A percentile compares a stretch with the other conserved stretches of the same genome.
phyloP scores from a whole-genome alignment of 2,888 invertebrate genomes.

The Cenopis cana region DNA sequence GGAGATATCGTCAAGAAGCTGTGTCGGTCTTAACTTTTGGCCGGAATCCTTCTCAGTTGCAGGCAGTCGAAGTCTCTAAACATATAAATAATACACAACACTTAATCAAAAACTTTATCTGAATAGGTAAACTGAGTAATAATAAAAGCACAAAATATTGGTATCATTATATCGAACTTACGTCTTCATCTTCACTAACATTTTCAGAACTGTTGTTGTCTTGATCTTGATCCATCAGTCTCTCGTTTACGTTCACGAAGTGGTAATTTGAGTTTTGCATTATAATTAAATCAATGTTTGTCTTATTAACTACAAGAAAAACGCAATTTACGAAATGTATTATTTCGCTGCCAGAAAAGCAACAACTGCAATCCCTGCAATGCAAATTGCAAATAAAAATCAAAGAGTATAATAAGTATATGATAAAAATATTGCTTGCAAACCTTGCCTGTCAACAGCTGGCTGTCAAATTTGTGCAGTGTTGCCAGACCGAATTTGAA shows the following conservation, averaged over 20 bases:
- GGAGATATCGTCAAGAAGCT: conserved; percentile 26
- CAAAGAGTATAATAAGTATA: not conserved
- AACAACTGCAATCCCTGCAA: too few relatives aligned
- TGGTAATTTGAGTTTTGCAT: conserved; percentile 6
- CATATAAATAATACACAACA: not conserved
- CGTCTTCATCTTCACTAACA: conserved; percentile 21
- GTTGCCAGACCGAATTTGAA: too few relatives aligned
- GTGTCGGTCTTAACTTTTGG: not conserved
- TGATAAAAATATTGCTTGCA: too few relatives aligned
- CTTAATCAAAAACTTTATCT: not conserved
- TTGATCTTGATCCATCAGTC: not conserved
- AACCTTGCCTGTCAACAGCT: too few relatives aligned
- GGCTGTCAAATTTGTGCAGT: too few relatives aligned
- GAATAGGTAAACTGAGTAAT: not conserved
- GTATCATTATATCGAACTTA: not conserved
- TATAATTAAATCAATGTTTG: not conserved
- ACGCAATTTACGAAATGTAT: not conserved
- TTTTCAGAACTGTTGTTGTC: conserved; percentile 1
- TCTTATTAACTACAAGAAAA: not conserved
- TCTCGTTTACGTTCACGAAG: conserved; percentile 26
- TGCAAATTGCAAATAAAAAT: too few relatives aligned
- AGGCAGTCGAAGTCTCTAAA: not conserved
- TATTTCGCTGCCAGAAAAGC: too few relatives aligned
- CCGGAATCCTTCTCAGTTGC: not conserved
- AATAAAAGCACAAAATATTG: too few relatives aligned